These are phyloP conservation scores for Philotrypesis tridentata DNA, from an alignment of 1,140 invertebrate species.

Conservation along the genomic window DNA sequence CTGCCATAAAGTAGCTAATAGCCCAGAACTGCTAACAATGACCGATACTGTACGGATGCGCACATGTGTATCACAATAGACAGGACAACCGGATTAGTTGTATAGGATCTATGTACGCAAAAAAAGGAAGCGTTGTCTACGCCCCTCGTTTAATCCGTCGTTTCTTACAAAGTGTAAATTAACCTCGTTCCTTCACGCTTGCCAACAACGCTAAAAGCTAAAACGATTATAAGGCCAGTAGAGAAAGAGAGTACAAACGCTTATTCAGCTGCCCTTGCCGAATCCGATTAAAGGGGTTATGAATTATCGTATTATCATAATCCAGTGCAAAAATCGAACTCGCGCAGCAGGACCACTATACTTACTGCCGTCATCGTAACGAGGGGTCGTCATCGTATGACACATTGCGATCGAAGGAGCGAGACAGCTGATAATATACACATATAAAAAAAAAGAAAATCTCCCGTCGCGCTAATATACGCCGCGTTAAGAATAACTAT, in stretches of 20 bases:
- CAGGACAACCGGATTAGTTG: constrained; percentile 17
- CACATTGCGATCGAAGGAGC: background rate
- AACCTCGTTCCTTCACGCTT: constrained; percentile 19
- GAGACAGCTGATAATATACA: background rate
- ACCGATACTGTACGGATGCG: background rate
- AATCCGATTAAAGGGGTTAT: constrained; percentile 45
- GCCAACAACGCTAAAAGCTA: constrained; percentile 13
- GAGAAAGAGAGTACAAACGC: background rate
- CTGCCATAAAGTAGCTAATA: too few relatives aligned
- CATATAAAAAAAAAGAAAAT: background rate
- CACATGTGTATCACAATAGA: constrained; percentile 1
- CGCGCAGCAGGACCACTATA: constrained; percentile 26
- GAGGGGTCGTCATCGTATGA: background rate
- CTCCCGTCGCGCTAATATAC: constrained; percentile 37
- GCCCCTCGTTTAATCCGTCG: background rate
- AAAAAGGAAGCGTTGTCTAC: background rate
- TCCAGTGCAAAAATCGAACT: constrained; percentile 29
- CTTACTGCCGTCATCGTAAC: background rate
- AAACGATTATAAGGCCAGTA: constrained; percentile 36
- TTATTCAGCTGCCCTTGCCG: background rate
- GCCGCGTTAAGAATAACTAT: background rate
- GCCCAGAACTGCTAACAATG: background rate
- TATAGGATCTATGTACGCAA: background rate
- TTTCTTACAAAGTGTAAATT: constrained; percentile 30
- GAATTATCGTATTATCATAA: constrained; percentile 47